Evolutionary conservation across 2,113 vertebrate species (phyloP), one percentile per base, ranked within the genome.

Genomic region (Rhinolophus ferrumequinum): DNA sequence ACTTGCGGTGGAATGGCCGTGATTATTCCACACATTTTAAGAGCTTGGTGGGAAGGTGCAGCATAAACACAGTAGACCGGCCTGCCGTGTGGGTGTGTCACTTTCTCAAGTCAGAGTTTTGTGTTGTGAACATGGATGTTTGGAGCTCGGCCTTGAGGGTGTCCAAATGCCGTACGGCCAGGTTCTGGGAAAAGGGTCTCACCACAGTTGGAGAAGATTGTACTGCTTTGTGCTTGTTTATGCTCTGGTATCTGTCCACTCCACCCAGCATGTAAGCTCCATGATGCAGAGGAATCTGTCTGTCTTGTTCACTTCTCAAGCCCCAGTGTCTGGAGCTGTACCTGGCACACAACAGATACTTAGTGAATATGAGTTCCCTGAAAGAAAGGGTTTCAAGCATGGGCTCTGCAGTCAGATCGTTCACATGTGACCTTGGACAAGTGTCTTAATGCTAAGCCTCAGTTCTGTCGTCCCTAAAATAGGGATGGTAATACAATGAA

Each of bases 21-120:
- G 97, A 96, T 95, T 95, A 95, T 94, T 94, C 96, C 96, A 96
- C 91, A 93, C 69, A 16, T 92, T 96, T 95, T 94, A 83, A 84
- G 96, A 75, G 89, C 90, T 76, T 81, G 86, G 91, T 80, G 88
- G 88, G 97, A 94, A 88, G 97, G 88, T 66, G 73, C 75, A 38
- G 73, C 58, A 54, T 88, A 95, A 96, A 94, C 90, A 94, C 15
- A 28, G 90, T 69, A 70, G 88, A 94, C 26, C n/a, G 88, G 79
- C 95, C 96, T 69, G 73, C 94, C 83, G 93, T 15, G 93, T 93
- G 94, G 94, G 56, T 62, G 67, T 82, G 77, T 89, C 1, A 30
- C 91, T 66, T 91, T 94, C 91, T 64, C 64, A 82, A 79, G 90
- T 81, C 80, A n/a, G 84, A 56, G 24, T 10, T 90, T 89, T 81